Conservation (phyloP, 2,113 vertebrate species). For the Myiozetetes cayanensis region DNA sequence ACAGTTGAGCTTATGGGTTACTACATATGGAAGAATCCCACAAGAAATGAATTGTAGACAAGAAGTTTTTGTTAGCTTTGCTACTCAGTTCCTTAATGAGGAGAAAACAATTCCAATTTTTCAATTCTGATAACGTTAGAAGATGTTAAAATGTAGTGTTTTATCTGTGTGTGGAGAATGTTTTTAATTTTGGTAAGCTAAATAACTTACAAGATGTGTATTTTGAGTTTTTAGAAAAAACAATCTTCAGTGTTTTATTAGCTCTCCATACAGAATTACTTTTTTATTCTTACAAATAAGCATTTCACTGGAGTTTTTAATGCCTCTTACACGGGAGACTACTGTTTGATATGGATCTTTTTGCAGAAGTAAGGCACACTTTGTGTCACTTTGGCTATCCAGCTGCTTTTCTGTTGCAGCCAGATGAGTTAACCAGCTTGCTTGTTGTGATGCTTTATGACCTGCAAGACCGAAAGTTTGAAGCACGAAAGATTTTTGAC, state of each 20-base stretch:
- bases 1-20: rapidly evolving
- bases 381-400: not conserved
- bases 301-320: not conserved
- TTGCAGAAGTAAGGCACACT: not conserved
- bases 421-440: conserved; percentile 82
- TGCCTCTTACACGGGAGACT: not conserved
- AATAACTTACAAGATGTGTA: not conserved
- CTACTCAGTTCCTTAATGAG: not conserved
- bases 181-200: not conserved
- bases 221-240: not conserved
- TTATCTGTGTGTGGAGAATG: not conserved
- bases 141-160: not conserved
- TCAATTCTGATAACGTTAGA: not conserved
- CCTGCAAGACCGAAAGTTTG: conserved; percentile 88
- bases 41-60: not conserved
- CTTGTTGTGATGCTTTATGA: conserved; percentile 88
- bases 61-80: not conserved
- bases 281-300: not conserved
- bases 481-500: conserved; percentile 55
- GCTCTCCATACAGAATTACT: not conserved
- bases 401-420: conserved; percentile 69
- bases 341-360: not conserved
- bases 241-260: not conserved
- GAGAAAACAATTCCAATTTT: not conserved
- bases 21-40: not conserved